Percentiles rank a stretch among this genome's conserved stretches.
These are phyloP conservation scores for Psittacula cyanocephala DNA, from an alignment of 2,113 vertebrate genomes.

Conservation along the genomic window DNA sequence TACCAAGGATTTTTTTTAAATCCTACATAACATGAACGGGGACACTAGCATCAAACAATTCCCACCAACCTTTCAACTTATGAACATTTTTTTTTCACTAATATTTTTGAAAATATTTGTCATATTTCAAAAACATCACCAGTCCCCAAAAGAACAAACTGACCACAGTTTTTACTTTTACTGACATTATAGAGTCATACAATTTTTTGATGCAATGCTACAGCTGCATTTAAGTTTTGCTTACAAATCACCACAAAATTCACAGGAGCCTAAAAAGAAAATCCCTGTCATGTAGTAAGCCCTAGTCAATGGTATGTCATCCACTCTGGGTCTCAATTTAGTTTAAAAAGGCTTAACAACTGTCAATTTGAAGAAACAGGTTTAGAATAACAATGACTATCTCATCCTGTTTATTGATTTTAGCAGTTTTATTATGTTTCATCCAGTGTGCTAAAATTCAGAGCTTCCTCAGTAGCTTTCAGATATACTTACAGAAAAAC, in stretches of 20 bases:
- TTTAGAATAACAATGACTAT: constrained; percentile 37
- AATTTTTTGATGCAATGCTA: not conserved
- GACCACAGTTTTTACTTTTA: not conserved
- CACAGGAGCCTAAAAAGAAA: not conserved
- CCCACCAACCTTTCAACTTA: not conserved
- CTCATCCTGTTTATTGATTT: constrained; percentile 58
- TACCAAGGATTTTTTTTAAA: not conserved
- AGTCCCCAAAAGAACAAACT: not conserved
- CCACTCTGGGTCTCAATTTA: constrained; percentile 21
- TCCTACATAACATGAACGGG: not conserved
- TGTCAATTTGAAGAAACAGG: constrained; percentile 20
- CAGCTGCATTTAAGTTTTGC: not conserved
- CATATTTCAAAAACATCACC: not conserved
- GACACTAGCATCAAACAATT: not conserved
- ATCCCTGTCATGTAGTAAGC: not conserved
- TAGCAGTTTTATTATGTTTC: constrained; percentile 27
- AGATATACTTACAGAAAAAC: not conserved
- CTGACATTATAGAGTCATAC: not conserved
- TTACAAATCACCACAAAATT: not conserved
- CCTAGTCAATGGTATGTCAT: not conserved
- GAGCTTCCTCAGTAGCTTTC: not conserved
- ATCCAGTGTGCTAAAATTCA: constrained; percentile 28
- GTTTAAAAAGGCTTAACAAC: constrained; percentile 33
- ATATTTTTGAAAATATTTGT: not conserved
- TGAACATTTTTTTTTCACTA: not conserved